phyloP scores from a whole-genome alignment of 2,888 invertebrate species.

The Notocelia uddmanniana region DNA sequence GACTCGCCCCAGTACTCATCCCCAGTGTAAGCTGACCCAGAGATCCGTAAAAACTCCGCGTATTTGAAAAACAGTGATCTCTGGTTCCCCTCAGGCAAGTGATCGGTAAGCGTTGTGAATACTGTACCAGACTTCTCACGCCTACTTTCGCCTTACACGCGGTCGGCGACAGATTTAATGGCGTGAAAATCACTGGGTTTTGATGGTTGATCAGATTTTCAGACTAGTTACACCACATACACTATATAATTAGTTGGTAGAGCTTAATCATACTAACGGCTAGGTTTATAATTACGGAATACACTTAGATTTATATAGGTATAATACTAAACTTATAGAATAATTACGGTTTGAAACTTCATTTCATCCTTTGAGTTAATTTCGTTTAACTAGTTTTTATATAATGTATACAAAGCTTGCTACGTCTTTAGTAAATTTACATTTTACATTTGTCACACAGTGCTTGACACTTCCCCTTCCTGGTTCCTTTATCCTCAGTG shows the following conservation, averaged over 20 bases:
- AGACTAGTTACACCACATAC: neutral
- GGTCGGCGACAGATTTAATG: slow-evolving; percentile 57
- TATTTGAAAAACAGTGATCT: neutral
- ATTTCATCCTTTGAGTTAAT: no score
- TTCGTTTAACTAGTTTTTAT: no score
- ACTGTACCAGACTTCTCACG: slow-evolving; percentile 62
- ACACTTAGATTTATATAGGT: no score
- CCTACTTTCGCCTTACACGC: slow-evolving; percentile 55
- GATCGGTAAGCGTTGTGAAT: neutral
- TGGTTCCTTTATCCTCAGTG: no score
- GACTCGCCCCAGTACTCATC: neutral
- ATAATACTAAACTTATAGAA: no score
- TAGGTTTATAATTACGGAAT: neutral
- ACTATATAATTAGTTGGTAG: neutral
- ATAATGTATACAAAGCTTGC: no score
- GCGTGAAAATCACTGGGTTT: slow-evolving; percentile 55
- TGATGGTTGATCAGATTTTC: slow-evolving; percentile 20
- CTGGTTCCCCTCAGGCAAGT: neutral
- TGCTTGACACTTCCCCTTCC: no score
- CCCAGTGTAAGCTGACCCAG: neutral
- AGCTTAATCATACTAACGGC: neutral
- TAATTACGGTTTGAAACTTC: no score
- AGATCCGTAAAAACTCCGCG: neutral
- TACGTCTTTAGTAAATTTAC: no score
- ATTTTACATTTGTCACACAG: no score